These are phyloP conservation scores for Congeria kusceri DNA, from an alignment of 2,888 invertebrate genomes.

Conservation along the genomic window DNA sequence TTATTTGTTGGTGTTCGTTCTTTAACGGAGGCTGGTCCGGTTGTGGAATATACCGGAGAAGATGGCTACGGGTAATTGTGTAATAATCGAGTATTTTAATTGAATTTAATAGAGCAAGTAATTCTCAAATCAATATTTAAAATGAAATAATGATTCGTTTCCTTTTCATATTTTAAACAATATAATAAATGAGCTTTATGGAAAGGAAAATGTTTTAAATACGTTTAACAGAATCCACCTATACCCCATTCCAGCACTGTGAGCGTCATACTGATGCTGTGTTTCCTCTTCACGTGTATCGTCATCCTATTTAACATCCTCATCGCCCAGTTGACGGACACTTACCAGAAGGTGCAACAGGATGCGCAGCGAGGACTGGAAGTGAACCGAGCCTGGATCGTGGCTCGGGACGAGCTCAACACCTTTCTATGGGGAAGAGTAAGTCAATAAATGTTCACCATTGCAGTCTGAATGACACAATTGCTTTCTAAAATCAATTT, in stretches of 20 bases:
- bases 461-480: too few relatives aligned
- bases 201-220: too few relatives aligned
- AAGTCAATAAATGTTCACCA: background rate
- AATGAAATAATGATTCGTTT: too few relatives aligned
- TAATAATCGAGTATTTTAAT: too few relatives aligned
- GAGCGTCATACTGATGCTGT: slow-evolving; percentile 76
- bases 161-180: too few relatives aligned
- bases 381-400: slow-evolving; percentile 81
- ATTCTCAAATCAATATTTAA: too few relatives aligned
- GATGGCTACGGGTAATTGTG: slow-evolving; percentile 73
- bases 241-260: slow-evolving; percentile 73
- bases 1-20: slow-evolving; percentile 76
- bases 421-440: slow-evolving; percentile 74
- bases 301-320: slow-evolving; percentile 80
- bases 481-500: too few relatives aligned
- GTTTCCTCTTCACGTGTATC: slow-evolving; percentile 77
- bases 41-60: slow-evolving; percentile 74
- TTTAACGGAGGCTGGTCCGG: slow-evolving; percentile 75
- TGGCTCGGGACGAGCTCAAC: slow-evolving; percentile 77
- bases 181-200: too few relatives aligned
- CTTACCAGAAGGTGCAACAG: slow-evolving; percentile 80
- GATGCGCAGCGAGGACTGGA: slow-evolving; percentile 80
- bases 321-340: slow-evolving; percentile 81
- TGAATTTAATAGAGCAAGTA: too few relatives aligned
- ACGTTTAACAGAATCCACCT: too few relatives aligned